Evolutionary conservation across 2,888 invertebrate species (phyloP).

Genomic region (Parapristionchus giblindavisi): DNA sequence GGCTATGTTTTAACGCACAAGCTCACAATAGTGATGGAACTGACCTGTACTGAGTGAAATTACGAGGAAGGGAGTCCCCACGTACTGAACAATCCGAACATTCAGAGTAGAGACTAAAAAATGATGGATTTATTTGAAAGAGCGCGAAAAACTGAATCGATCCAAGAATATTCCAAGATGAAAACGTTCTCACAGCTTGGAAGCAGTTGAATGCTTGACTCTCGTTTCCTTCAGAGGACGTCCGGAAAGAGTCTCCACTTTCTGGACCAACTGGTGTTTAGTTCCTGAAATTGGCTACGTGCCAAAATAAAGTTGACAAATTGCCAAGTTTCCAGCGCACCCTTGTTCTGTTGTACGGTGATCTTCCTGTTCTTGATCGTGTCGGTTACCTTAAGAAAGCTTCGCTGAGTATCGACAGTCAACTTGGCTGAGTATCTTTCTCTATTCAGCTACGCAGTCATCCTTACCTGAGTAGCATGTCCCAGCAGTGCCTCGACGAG

Average conservation of each 20-base stretch:
- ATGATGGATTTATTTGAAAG: too few relatives aligned
- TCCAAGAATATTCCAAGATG: too few relatives aligned
- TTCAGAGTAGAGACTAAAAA: too few relatives aligned
- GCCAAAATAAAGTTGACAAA: not conserved
- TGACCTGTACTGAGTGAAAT: too few relatives aligned
- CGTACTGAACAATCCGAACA: too few relatives aligned
- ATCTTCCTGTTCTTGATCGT: constrained; percentile 22
- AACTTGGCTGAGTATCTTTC: not conserved
- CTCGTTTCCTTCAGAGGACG: not conserved
- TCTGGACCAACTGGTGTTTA: constrained; percentile 3
- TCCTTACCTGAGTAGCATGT: not conserved
- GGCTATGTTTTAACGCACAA: too few relatives aligned
- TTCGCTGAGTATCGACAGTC: not conserved
- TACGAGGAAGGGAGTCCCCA: too few relatives aligned
- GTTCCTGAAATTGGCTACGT: not conserved
- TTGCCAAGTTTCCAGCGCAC: not conserved
- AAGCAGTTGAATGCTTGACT: too few relatives aligned
- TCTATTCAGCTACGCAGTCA: not conserved
- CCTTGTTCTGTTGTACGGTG: constrained; percentile 23
- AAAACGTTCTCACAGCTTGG: too few relatives aligned
- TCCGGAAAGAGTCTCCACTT: not conserved
- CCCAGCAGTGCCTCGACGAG: not conserved
- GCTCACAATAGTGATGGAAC: too few relatives aligned
- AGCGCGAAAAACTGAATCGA: too few relatives aligned
- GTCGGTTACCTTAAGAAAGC: not conserved